Base-by-base conservation (phyloP, 2,113 vertebrate species). In the Nanger granti region DNA sequence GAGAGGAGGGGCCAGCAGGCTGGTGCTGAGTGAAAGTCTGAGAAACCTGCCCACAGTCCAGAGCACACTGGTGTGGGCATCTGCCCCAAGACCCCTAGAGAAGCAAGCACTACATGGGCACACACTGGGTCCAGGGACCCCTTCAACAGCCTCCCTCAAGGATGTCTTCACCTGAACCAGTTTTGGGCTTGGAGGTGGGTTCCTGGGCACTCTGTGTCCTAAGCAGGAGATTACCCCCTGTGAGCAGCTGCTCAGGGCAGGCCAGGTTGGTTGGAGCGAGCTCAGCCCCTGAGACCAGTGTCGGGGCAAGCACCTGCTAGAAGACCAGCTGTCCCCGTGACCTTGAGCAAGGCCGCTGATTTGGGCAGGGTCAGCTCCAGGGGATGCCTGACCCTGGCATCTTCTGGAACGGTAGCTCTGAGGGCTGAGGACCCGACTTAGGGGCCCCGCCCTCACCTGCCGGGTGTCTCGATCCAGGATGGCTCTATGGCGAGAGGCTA, bases 401-500 rank as follows among this genome's bases (percentile, higher is more conserved):
- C 57, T 52, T 82, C 41, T 0, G 17, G 55, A 44, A 2, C 13
- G 2, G 89, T 31, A 18, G 62, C 5, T 10, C 69, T 10, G 83
- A n/a, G 44, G 76, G 24, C 20, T 8, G 62, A 66, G 44, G 44
- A 44, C 49, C n/a, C 0, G 0, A 47, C 37, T 5, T 7, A 0
- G 4, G 18, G 10, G 41, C 44, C 55, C 37, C 5, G 29, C 80
- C 60, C 80, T 92, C 59, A 93, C 6, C 60, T 14, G 47, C 12
- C 10, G 5, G 62, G 15, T 14, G 1, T 24, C 47, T 12, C 11
- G 17, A 34, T 20, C 9, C 83, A 99, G 99, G 99, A 31, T 99
- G 99, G 99, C 98, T 98, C 79, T 99, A 99, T 1, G 99, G 99
- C 0, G 99, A 99, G 98, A 97, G 99, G 37, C 99, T 99, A 89